These are phyloP conservation scores for Poeciliopsis presidionis DNA, from an alignment of 2,797 vertebrate genomes.

Conservation along the genomic window DNA sequence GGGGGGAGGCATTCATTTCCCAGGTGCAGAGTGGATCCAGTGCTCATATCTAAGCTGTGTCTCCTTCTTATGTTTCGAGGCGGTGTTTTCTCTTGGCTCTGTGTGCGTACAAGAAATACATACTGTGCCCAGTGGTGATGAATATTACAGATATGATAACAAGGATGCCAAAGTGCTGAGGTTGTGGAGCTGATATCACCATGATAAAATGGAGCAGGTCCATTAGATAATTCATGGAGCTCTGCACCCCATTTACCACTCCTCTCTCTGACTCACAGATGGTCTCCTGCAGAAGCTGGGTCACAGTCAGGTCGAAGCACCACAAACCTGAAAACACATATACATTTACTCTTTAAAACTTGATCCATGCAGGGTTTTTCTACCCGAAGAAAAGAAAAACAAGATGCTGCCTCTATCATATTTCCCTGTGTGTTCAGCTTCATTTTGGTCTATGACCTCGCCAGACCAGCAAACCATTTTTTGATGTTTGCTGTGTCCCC, in stretches of 20 bases:
- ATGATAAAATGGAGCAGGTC: slow-evolving; percentile 83
- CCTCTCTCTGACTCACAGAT: slow-evolving; percentile 84
- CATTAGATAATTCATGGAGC: slow-evolving; percentile 87
- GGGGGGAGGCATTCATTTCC: slow-evolving; percentile 75
- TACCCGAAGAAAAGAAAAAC: neutral
- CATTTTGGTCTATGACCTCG: neutral
- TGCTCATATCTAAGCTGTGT: slow-evolving; percentile 31
- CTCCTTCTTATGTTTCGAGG: slow-evolving; percentile 70
- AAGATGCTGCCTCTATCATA: neutral
- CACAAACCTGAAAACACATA: slow-evolving; percentile 76
- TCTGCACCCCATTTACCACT: slow-evolving; percentile 83
- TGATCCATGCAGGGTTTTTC: neutral
- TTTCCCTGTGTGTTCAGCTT: neutral
- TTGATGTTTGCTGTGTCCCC: neutral
- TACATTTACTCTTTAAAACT: neutral
- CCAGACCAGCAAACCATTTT: neutral
- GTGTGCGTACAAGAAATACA: slow-evolving; percentile 82
- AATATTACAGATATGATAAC: slow-evolving; percentile 82
- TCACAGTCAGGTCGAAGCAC: slow-evolving; percentile 84
- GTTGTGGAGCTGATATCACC: slow-evolving; percentile 80
- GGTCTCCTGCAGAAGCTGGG: slow-evolving; percentile 82
- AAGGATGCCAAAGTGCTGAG: slow-evolving; percentile 80
- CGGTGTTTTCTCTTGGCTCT: slow-evolving; percentile 80
- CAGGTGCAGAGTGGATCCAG: slow-evolving; percentile 64
- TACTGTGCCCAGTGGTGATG: slow-evolving; percentile 79